phyloP scores from a whole-genome alignment of 37 sponge, comb jelly and placozoan species.

The Ephydatia muelleri region DNA sequence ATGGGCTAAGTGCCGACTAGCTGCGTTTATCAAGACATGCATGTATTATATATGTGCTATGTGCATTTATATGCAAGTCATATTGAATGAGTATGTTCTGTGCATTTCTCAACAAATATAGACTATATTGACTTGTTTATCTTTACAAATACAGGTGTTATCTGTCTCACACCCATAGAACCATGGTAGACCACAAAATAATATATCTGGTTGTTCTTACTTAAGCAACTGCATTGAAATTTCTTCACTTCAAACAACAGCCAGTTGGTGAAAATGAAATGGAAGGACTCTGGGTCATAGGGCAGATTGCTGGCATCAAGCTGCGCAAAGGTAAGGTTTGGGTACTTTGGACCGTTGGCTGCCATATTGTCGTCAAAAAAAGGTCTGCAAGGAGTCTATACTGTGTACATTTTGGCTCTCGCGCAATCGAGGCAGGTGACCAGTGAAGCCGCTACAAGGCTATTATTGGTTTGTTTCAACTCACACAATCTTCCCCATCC shows the following conservation, averaged over 20 bases:
- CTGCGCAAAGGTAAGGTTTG: constrained; percentile 33
- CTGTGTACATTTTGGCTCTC: constrained; percentile 39
- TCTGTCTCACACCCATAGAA: no score
- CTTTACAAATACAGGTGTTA: no score
- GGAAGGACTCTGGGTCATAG: constrained; percentile 18
- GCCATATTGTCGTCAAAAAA: constrained; percentile 50
- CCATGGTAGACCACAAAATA: no score
- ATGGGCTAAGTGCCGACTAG: no score
- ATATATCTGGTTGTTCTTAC: constrained; percentile 1
- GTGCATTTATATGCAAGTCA: no score
- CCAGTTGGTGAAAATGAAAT: constrained; percentile 69
- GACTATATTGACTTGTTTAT: no score
- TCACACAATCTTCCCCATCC: no score
- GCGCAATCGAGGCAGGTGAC: constrained; percentile 42
- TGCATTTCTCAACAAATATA: no score
- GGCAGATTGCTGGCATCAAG: constrained; percentile 52
- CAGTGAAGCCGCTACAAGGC: constrained; percentile 47
- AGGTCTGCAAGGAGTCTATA: constrained; percentile 59
- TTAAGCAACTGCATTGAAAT: constrained; percentile 13
- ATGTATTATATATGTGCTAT: no score
- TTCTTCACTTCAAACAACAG: constrained; percentile 41
- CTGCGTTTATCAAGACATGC: no score
- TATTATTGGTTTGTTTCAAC: no score
- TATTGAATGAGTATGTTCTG: no score
- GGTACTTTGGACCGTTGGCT: constrained; percentile 21